Evolutionary conservation across 2,888 invertebrate species (phyloP), one percentile per base, ranked within the genome.

Genomic region (Microctonus hyperodae): DNA sequence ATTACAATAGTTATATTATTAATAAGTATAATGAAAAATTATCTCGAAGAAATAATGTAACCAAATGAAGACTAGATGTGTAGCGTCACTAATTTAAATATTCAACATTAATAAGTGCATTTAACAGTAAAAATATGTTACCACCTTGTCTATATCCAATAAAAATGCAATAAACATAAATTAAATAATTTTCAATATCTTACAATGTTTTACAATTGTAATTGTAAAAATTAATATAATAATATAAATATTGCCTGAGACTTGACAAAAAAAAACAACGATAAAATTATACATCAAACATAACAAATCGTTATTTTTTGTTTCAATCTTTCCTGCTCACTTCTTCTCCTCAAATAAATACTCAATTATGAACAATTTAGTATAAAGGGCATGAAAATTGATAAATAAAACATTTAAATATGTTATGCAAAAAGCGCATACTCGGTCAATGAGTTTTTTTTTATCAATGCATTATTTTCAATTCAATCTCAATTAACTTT

Each of bases 281-380:
- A 66, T 66, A 66, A 66, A 65, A 65, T 59, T 16, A 65, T 51
- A 51, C 35, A 61, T 53, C 55, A 63, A 67, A 58, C 62, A 33
- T 63, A 67, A 67, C 67, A 63, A 63, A 58, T 53, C n/a, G 33
- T 62, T 55, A 63, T 37, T 63, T 55, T 13, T n/a, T 51, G 31
- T 51, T 51, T 28, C 16, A 33, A 2, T 44, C 16, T 40, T 63
- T 13, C 20, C 61, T 9, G 1, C 3, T 10, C 25, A 13, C n/a
- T 2, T 11, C 5, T 31, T n/a, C 13, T 28, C 13, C 3, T n/a
- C 13, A 11, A 11, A 11, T 25, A 9, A 25, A 51, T 25, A 51
- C 22, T 22, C 23, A 2, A n/a, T 51, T 9, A 25, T n/a, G 25
- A 25, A 13, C 10, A 25, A 23, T 51, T 51, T 25, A 22, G 23